Percentiles rank a stretch among this genome's conserved stretches.
Evolutionary conservation across 2,888 invertebrate species (phyloP).

Genomic region (Mesorhabditis spiculigera): DNA sequence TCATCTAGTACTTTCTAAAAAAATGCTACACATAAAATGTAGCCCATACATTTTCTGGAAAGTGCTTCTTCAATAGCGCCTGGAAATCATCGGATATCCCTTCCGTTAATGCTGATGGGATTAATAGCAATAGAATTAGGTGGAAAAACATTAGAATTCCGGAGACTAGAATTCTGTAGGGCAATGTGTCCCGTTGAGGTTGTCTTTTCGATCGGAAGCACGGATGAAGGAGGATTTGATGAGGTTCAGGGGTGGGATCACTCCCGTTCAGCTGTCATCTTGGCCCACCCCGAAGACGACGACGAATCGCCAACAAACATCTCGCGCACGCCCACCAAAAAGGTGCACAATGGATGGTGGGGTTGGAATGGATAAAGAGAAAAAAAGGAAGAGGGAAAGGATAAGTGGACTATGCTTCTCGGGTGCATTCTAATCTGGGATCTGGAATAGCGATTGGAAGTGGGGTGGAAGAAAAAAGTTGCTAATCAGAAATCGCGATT

Average conservation of each 20-base stretch:
- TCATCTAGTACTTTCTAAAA: neutral
- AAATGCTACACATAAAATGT: no score
- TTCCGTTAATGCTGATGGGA: neutral
- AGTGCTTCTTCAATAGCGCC: slow-evolving; percentile 1
- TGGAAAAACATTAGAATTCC: neutral
- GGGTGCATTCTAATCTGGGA: no score
- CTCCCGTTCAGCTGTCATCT: no score
- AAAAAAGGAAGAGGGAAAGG: no score
- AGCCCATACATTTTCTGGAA: slow-evolving; percentile 6
- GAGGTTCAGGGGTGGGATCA: no score
- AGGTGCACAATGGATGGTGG: neutral
- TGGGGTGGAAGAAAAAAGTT: no score
- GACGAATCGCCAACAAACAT: neutral
- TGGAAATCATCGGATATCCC: slow-evolving; percentile 5
- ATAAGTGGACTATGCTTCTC: no score
- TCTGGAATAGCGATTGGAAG: no score
- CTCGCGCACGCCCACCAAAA: slow-evolving; percentile 1
- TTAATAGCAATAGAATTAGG: neutral
- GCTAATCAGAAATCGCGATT: no score
- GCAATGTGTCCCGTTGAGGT: neutral
- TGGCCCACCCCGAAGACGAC: neutral
- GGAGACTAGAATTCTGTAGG: neutral
- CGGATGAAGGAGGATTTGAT: neutral
- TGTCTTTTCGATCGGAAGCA: neutral
- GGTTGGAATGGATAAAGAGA: no score